phyloP scores from a whole-genome alignment of 2,888 invertebrate species.

The Himalopsyche tibetana region DNA sequence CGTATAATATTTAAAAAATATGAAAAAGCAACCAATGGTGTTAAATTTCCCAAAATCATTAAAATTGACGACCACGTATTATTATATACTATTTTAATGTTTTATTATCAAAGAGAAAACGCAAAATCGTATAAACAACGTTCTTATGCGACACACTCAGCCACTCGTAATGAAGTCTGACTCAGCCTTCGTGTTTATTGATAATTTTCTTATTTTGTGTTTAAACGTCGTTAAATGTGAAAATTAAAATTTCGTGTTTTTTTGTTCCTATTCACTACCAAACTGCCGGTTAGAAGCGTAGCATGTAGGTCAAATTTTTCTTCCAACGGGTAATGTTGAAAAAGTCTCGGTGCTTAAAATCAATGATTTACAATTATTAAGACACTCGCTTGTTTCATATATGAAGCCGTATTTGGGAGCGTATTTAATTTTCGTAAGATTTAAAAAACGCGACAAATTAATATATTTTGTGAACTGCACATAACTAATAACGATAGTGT shows the following conservation, averaged over 20 bases:
- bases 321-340: slow-evolving; percentile 10
- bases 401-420: not conserved
- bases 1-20: too few species aligned
- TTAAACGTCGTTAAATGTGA: slow-evolving; percentile 6
- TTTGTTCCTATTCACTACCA: not conserved
- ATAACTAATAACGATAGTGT: too few species aligned
- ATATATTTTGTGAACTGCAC: too few species aligned
- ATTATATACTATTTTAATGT: too few species aligned
- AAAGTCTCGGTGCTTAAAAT: not conserved
- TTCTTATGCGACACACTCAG: not conserved
- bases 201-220: slow-evolving; percentile 32
- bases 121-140: too few species aligned
- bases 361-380: slow-evolving; percentile 31
- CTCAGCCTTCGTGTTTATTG: slow-evolving; percentile 12
- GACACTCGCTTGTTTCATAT: not conserved
- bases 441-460: too few species aligned
- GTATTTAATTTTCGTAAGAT: not conserved
- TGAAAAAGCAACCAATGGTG: too few species aligned
- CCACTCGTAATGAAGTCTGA: not conserved
- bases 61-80: too few species aligned
- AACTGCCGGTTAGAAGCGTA: not conserved
- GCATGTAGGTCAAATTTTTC: slow-evolving; percentile 21
- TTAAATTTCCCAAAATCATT: too few species aligned
- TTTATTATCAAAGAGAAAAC: too few species aligned
- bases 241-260: slow-evolving; percentile 36